Percentiles rank a stretch among this genome's conserved stretches.
phyloP scores from a whole-genome alignment of 2,888 invertebrate genomes.

The Copidosoma aretas region DNA sequence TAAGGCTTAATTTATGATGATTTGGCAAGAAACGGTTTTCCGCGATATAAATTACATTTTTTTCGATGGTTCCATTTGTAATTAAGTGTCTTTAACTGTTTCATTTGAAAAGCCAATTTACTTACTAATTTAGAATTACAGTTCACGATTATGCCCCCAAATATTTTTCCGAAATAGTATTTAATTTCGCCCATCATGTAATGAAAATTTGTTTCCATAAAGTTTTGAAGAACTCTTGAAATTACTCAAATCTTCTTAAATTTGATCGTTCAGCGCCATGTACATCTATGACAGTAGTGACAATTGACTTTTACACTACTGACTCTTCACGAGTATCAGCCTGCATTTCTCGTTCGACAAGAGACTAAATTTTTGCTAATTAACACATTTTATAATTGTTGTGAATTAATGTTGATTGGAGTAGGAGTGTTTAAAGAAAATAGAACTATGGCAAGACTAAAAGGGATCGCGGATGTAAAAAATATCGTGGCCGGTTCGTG shows the following conservation, averaged over 20 bases:
- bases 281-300: slow-evolving; percentile 6
- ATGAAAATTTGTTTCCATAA: too few species aligned
- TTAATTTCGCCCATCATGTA: too few species aligned
- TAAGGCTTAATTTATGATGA: too few species aligned
- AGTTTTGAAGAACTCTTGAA: too few species aligned
- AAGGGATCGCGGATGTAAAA: slow-evolving; percentile 9
- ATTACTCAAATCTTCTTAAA: slow-evolving; percentile 7
- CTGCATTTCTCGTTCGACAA: slow-evolving; percentile 5
- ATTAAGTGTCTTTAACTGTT: too few species aligned
- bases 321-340: too few species aligned
- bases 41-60: too few species aligned
- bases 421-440: slow-evolving; percentile 24
- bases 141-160: too few species aligned
- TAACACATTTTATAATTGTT: slow-evolving; percentile 7
- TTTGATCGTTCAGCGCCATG: slow-evolving; percentile 24
- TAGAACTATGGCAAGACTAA: slow-evolving; percentile 8
- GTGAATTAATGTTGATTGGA: slow-evolving; percentile 3
- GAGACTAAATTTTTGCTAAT: slow-evolving; percentile 6
- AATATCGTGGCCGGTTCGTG: slow-evolving; percentile 14
- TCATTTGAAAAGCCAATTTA: not conserved
- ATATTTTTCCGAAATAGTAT: too few species aligned
- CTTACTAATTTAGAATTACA: not conserved
- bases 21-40: too few species aligned
- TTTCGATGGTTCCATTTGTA: too few species aligned
- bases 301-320: not conserved